phyloP scores from a whole-genome alignment of 2,888 invertebrate species.

The Nezara viridula region DNA sequence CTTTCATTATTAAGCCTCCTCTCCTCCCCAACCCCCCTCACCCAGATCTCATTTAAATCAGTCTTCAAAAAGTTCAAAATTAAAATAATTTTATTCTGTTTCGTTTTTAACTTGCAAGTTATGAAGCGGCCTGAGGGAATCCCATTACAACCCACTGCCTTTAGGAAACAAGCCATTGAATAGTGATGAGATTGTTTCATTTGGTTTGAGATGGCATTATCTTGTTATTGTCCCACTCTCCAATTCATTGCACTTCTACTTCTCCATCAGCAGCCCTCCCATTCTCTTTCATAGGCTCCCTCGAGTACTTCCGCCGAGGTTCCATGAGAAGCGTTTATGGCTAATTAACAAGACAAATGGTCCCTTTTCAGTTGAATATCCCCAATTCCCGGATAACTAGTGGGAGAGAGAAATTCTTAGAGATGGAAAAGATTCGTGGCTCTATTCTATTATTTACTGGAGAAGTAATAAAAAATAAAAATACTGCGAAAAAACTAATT shows the following conservation, averaged over 20 bases:
- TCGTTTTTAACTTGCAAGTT: slow-evolving; percentile 53
- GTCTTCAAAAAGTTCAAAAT: slow-evolving; percentile 52
- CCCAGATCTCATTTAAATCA: slow-evolving; percentile 55
- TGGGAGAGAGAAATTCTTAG: neutral
- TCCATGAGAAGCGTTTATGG: slow-evolving; percentile 21
- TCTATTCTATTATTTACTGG: neutral
- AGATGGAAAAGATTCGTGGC: neutral
- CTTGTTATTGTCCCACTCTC: neutral
- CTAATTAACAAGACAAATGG: neutral
- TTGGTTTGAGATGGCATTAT: slow-evolving; percentile 26
- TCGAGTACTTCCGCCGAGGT: neutral
- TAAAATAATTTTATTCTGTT: slow-evolving; percentile 55
- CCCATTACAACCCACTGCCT: slow-evolving; percentile 6
- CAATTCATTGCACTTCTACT: slow-evolving; percentile 4
- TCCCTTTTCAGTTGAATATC: neutral
- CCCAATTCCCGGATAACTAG: neutral
- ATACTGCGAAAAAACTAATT: no score
- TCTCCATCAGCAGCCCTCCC: neutral
- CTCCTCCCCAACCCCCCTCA: no score
- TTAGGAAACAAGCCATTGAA: slow-evolving; percentile 1
- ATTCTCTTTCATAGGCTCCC: neutral
- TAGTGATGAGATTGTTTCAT: slow-evolving; percentile 35
- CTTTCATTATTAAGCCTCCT: slow-evolving; percentile 50
- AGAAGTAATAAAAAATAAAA: neutral
- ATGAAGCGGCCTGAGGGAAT: slow-evolving; percentile 16